Base-by-base conservation (phyloP, 1,140 invertebrate genomes). In the Tetramorium parvispinum region DNA sequence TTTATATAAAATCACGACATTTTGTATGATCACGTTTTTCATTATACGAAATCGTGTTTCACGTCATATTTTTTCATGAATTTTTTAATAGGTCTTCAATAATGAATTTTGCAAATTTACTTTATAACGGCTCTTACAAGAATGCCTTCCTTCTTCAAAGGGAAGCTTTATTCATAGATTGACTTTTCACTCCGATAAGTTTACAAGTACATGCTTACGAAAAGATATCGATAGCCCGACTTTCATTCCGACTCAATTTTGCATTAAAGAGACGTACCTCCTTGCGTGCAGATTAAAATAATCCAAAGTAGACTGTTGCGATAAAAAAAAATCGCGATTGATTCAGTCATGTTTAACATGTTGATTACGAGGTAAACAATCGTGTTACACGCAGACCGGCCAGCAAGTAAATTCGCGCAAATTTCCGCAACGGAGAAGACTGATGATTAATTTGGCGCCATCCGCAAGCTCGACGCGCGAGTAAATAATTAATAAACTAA, bases 401-500 rank as follows among this genome's bases (percentile, higher is more conserved):
- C 21, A 53, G 53, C 55, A 43, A 77, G 55, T 13, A 24, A 77
- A 77, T 61, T 55, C 32, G 21, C 13, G 51, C 21, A 21, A 77
- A 76, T 59, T 57, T 76, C 21, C 32, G 21, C 59, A 16, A 24
- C 21, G 43, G 37, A 7, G 24, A 79, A 79, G 61, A 79, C 46
- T 16, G 61, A 66, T 79, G 77, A 79, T 79, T 79, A 66, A 79
- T 79, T 63, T 51, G 61, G 40, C 43, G 46, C 43, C 77, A 66
- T 79, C 61, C 43, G 61, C 61, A 66, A 79, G 24, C 61, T 66
- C 46, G 27, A 37, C 76, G 61, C 57, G 37, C 24, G 57, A 79
- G 61, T 66, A 79, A 79, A 79, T 66, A 66, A 79, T 79, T 79
- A 79, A 79, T 66, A 51, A 79, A 79, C 43, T 66, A 79, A 79